Evolutionary conservation across 2,888 invertebrate genomes (phyloP).

Genomic region (Lasioglossum lativentre): DNA sequence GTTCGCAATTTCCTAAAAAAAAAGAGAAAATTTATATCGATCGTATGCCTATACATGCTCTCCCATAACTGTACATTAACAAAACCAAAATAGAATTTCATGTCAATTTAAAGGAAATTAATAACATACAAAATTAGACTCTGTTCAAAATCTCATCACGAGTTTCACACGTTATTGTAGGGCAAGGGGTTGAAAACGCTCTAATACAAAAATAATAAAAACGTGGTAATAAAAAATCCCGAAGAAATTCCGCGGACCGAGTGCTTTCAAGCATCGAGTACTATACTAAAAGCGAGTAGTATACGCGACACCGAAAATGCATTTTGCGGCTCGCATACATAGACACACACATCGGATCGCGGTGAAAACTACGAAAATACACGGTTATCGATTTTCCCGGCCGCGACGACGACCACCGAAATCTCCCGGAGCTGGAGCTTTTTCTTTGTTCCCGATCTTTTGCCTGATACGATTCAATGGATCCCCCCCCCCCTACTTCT

Average conservation of each 20-base stretch:
- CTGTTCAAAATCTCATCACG: too few species aligned
- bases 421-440: conserved; percentile 16
- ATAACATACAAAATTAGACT: too few species aligned
- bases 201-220: too few species aligned
- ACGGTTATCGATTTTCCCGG: conserved; percentile 22
- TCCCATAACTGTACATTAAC: too few species aligned
- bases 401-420: neutral
- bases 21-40: too few species aligned
- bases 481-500: neutral
- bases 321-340: neutral
- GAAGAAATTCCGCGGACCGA: neutral
- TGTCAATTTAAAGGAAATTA: too few species aligned
- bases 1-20: too few species aligned
- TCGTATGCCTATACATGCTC: too few species aligned
- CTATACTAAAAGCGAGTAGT: neutral
- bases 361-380: conserved; percentile 13
- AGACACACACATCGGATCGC: neutral
- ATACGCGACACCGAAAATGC: conserved; percentile 13
- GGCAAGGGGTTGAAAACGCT: too few species aligned
- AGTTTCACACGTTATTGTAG: too few species aligned
- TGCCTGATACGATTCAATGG: conserved; percentile 29
- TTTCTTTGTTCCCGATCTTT: conserved; percentile 30
- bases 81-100: too few species aligned
- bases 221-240: neutral
- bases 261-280: neutral